Evolutionary conservation across 64 coral and sea anemone species (phyloP).

Genomic region (Astreopora myriophthalma): DNA sequence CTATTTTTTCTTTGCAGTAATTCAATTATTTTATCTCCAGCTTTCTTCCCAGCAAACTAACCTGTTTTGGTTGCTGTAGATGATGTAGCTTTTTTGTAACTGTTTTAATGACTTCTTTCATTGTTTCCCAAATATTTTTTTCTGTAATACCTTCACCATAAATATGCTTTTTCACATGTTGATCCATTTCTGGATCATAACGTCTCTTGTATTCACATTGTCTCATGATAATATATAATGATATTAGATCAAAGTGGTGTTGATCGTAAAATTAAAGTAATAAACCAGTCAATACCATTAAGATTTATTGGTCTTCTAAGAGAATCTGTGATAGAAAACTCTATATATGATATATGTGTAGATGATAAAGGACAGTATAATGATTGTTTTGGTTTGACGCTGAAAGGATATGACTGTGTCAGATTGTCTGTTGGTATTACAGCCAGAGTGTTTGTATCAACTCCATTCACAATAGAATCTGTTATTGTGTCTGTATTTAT

Average conservation of each 20-base stretch:
- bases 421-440: neutral
- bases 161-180: neutral
- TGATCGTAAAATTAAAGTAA: neutral
- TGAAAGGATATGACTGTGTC: neutral
- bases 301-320: neutral
- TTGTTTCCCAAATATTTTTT: neutral
- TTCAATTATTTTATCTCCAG: neutral
- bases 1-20: neutral
- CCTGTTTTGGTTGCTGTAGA: neutral
- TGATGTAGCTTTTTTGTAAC: neutral
- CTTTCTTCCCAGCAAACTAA: neutral
- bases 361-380: neutral
- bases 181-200: neutral
- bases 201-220: neutral
- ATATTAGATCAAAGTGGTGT: too few relatives aligned
- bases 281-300: neutral
- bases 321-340: neutral
- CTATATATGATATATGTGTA: neutral
- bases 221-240: neutral
- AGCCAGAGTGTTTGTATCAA: neutral
- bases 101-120: neutral
- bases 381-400: neutral
- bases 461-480: neutral
- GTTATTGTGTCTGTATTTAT: neutral
- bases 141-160: neutral